Percentiles rank a stretch among this genome's conserved stretches.
Conservation (phyloP, 2,113 vertebrate species). For the Phocoena phocoena region DNA sequence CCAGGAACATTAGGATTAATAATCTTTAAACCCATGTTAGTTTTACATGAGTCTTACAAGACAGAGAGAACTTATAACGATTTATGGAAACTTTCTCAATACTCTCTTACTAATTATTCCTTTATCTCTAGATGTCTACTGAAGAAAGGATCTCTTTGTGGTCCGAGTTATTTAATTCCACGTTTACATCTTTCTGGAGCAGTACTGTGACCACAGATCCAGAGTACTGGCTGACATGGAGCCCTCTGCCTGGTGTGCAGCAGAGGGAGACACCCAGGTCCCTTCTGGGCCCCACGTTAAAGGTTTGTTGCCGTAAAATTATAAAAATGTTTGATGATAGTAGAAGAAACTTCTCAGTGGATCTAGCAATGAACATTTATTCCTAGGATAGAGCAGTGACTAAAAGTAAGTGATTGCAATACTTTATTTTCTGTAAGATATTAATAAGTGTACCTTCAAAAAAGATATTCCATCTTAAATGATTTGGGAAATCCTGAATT, state of each 20-base stretch:
- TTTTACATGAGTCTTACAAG: background rate
- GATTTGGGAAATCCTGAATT: background rate
- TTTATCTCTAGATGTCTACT: slow-evolving; percentile 80
- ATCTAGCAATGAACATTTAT: background rate
- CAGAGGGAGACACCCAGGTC: slow-evolving; percentile 70
- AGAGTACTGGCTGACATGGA: slow-evolving; percentile 94
- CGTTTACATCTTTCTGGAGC: slow-evolving; percentile 90
- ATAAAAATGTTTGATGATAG: background rate
- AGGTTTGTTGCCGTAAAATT: slow-evolving; percentile 83
- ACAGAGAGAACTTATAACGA: background rate
- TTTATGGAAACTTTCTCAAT: slow-evolving; percentile 22
- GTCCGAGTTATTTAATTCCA: slow-evolving; percentile 89
- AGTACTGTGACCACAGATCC: slow-evolving; percentile 90
- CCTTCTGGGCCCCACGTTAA: slow-evolving; percentile 73
- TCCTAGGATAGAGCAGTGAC: background rate
- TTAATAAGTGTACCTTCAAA: background rate
- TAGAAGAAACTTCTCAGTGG: background rate
- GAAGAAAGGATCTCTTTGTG: slow-evolving; percentile 90
- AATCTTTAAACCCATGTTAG: background rate
- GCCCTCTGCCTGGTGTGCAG: slow-evolving; percentile 73
- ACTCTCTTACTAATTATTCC: slow-evolving; percentile 29
- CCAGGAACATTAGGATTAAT: background rate
- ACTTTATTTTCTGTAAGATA: background rate
- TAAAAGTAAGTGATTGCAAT: background rate
- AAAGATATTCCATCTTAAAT: background rate